These are phyloP conservation scores for Tupaia tana DNA, from an alignment of 2,113 vertebrate genomes.

Conservation along the genomic window DNA sequence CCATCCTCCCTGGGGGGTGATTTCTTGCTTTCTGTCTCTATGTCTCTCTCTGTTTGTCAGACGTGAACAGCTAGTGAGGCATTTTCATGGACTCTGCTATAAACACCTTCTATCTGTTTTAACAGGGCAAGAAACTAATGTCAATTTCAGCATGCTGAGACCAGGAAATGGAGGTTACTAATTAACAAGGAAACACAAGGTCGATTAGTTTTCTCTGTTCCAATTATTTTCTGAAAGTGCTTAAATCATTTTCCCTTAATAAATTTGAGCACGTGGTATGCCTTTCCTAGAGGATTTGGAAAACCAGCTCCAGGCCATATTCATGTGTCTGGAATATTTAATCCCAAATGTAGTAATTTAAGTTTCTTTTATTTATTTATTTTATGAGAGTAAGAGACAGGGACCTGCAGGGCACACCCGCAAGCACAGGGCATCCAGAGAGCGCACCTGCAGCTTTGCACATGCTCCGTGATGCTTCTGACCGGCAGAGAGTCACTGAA, in stretches of 20 bases:
- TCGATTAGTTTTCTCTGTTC: background rate
- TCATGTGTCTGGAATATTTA: background rate
- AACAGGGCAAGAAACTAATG: background rate
- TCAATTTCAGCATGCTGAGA: background rate
- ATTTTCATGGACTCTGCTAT: too few relatives aligned
- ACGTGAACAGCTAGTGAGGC: too few relatives aligned
- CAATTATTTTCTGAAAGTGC: background rate
- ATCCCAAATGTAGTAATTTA: background rate
- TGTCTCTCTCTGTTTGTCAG: too few relatives aligned
- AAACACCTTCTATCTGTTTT: background rate
- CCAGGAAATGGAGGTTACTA: background rate
- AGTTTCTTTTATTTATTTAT: too few relatives aligned
- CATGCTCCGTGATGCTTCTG: too few relatives aligned
- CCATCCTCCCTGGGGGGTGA: too few relatives aligned
- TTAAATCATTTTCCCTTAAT: background rate
- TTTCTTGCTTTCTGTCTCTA: too few relatives aligned
- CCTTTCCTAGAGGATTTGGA: background rate
- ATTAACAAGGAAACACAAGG: background rate
- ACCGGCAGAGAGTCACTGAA: too few relatives aligned
- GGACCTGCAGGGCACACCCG: too few relatives aligned
- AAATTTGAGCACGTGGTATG: background rate
- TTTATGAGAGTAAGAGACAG: too few relatives aligned
- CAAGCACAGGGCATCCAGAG: too few relatives aligned
- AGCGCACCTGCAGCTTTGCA: too few relatives aligned
- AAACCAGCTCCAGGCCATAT: background rate